Percentiles rank a stretch among this genome's conserved stretches.
These are phyloP conservation scores for Andricus grossulariae DNA, from an alignment of 1,140 invertebrate genomes.

Conservation along the genomic window DNA sequence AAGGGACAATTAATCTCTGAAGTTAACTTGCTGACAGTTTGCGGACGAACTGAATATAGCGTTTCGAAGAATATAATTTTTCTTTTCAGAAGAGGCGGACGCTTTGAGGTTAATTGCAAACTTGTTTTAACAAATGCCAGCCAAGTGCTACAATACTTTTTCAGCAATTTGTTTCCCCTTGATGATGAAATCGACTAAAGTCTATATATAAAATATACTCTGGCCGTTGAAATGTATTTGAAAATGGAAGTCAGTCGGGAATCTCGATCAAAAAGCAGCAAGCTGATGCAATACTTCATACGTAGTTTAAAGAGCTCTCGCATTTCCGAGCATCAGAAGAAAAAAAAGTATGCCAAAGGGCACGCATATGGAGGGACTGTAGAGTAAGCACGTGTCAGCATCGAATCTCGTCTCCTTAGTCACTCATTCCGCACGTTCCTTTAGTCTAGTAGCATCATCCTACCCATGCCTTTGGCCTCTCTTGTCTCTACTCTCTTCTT, in stretches of 20 bases:
- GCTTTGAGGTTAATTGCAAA: too few species aligned
- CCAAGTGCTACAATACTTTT: neutral
- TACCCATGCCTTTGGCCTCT: conserved; percentile 14
- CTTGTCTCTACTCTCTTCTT: neutral
- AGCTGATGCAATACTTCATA: neutral
- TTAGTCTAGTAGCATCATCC: conserved; percentile 12
- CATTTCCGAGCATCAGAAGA: neutral
- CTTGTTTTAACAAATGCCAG: neutral
- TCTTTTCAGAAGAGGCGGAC: too few species aligned
- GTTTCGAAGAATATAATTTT: too few species aligned
- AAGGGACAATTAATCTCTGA: too few species aligned
- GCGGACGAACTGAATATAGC: too few species aligned
- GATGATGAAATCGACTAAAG: neutral
- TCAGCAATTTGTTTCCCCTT: neutral
- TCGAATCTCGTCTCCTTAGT: conserved; percentile 24
- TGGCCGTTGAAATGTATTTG: neutral
- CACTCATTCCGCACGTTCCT: conserved; percentile 21
- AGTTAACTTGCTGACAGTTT: too few species aligned
- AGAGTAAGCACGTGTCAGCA: conserved; percentile 25
- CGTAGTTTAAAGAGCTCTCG: neutral
- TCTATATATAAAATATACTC: neutral
- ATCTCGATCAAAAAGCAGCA: neutral
- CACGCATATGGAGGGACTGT: conserved; percentile 10
- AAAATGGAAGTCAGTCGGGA: neutral
- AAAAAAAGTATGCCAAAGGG: neutral